phyloP scores from a whole-genome alignment of 2,888 invertebrate species.

The Leuctra nigra region DNA sequence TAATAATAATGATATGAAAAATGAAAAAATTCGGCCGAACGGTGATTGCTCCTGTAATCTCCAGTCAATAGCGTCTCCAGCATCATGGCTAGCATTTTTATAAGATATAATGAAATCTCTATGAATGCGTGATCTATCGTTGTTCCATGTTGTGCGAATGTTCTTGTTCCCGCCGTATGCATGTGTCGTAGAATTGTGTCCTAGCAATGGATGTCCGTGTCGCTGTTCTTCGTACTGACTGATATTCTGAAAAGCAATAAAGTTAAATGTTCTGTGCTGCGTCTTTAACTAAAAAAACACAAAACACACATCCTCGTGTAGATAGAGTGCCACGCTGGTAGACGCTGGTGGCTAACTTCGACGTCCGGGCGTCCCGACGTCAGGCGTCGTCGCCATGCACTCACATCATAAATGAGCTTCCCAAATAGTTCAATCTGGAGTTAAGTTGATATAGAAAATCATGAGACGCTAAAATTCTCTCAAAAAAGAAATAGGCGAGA shows the following conservation, averaged over 20 bases:
- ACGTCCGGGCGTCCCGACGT: neutral
- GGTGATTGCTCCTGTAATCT: slow-evolving; percentile 23
- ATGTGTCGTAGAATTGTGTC: too few relatives aligned
- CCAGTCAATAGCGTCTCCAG: slow-evolving; percentile 17
- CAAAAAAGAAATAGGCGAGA: neutral
- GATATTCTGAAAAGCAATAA: slow-evolving; percentile 29
- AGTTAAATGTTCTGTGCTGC: slow-evolving; percentile 21
- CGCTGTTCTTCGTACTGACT: slow-evolving; percentile 26
- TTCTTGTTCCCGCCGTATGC: slow-evolving; percentile 4
- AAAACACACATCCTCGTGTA: neutral
- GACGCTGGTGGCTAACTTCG: neutral
- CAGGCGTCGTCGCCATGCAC: slow-evolving; percentile 1
- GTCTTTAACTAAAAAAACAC: neutral
- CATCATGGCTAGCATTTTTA: slow-evolving; percentile 25
- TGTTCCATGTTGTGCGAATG: neutral
- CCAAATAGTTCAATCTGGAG: slow-evolving; percentile 8
- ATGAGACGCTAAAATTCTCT: too few relatives aligned
- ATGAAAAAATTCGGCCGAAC: slow-evolving; percentile 21
- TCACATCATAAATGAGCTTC: slow-evolving; percentile 3
- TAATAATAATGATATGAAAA: too few relatives aligned
- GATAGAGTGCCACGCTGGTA: neutral
- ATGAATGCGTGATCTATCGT: neutral
- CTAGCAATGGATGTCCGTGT: slow-evolving; percentile 19
- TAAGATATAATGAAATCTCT: slow-evolving; percentile 18
- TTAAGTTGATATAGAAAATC: too few relatives aligned